These are phyloP conservation scores for Alloplasta piceator DNA, from an alignment of 2,888 invertebrate species.

Conservation along the genomic window DNA sequence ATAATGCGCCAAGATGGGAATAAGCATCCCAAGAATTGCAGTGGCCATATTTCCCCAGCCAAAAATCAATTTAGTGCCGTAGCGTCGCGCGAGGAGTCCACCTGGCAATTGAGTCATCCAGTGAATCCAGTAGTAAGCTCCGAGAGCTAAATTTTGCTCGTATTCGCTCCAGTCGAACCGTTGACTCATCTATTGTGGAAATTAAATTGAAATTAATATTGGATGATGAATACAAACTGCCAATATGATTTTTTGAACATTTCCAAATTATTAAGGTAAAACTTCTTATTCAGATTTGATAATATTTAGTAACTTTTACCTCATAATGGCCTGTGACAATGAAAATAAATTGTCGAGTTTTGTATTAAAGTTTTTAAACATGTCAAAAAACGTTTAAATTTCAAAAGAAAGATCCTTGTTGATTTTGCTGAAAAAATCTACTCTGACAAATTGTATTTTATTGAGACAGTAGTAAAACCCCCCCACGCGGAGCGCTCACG, in stretches of 20 bases:
- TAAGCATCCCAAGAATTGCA: constrained; percentile 87
- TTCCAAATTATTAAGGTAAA: constrained; percentile 7
- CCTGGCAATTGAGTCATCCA: constrained; percentile 90
- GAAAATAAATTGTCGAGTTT: too few species aligned
- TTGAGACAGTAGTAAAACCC: too few species aligned
- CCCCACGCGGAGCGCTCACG: too few species aligned
- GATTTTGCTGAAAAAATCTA: too few species aligned
- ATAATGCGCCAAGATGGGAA: constrained; percentile 87
- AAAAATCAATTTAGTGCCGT: constrained; percentile 89
- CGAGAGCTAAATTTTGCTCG: constrained; percentile 87
- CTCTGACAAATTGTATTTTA: too few species aligned
- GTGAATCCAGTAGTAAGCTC: constrained; percentile 90
- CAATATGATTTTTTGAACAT: not conserved
- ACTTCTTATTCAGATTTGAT: not conserved
- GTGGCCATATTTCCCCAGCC: constrained; percentile 88
- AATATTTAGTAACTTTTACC: not conserved
- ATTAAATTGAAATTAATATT: not conserved
- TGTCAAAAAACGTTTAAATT: too few species aligned
- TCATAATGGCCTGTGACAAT: too few species aligned
- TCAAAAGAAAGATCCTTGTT: too few species aligned
- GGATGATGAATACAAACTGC: too few species aligned
- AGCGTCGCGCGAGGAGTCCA: constrained; percentile 87
- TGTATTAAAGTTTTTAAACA: too few species aligned
- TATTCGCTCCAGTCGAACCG: constrained; percentile 87
- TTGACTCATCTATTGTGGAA: constrained; percentile 66